Percentiles rank a stretch among this genome's conserved stretches.
Conservation (phyloP, 1,140 invertebrate species). For the Leptinotarsa defecta region DNA sequence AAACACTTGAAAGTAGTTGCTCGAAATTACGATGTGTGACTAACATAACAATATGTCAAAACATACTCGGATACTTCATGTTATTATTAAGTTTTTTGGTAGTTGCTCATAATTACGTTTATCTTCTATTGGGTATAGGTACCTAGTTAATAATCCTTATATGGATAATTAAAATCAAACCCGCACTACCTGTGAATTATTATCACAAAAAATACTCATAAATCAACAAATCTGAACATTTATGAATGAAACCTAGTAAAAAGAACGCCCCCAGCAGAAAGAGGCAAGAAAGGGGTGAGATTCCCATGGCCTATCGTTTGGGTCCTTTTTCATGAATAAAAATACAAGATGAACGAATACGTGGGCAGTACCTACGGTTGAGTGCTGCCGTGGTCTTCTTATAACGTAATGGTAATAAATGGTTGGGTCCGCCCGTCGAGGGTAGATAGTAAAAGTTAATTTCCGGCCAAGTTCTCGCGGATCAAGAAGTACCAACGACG, state of each 20-base stretch:
- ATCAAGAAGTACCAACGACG: not conserved
- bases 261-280: not conserved
- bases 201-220: too few species aligned
- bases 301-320: conserved; percentile 15
- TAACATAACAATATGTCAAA: too few species aligned
- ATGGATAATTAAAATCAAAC: too few species aligned
- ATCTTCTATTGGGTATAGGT: too few species aligned
- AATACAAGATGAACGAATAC: conserved; percentile 10
- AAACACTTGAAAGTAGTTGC: too few species aligned
- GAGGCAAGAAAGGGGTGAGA: conserved; percentile 10
- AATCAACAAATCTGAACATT: not conserved
- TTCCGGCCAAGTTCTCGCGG: conserved; percentile 28
- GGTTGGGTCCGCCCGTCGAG: conserved; percentile 12
- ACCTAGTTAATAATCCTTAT: too few species aligned
- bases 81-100: too few species aligned
- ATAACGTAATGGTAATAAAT: conserved; percentile 24
- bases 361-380: conserved; percentile 18
- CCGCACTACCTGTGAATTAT: too few species aligned
- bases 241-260: not conserved
- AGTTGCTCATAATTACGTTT: too few species aligned
- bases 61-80: too few species aligned
- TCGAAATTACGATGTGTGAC: too few species aligned
- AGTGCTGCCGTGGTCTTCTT: conserved; percentile 25
- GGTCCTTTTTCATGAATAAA: conserved; percentile 10
- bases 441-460: conserved; percentile 39